These are phyloP conservation scores for Drosophila cracens DNA, from an alignment of 2,888 invertebrate species.

Conservation along the genomic window DNA sequence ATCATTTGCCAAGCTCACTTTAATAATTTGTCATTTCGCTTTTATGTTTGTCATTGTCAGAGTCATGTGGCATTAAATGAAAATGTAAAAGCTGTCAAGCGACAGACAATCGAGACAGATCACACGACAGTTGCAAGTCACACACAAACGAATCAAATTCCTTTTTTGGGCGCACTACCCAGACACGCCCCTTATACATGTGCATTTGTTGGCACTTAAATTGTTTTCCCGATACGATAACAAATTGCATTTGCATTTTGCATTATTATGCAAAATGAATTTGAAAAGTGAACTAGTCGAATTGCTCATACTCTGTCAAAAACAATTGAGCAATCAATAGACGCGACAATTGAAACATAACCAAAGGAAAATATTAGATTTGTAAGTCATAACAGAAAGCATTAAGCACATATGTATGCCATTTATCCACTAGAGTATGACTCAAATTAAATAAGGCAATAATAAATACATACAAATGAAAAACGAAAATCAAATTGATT, in stretches of 20 bases:
- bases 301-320: slow-evolving; percentile 27
- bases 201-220: slow-evolving; percentile 48
- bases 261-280: slow-evolving; percentile 51
- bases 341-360: neutral
- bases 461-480: neutral
- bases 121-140: slow-evolving; percentile 4
- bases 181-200: slow-evolving; percentile 47
- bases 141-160: slow-evolving; percentile 48
- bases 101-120: slow-evolving; percentile 15
- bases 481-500: slow-evolving; percentile 29
- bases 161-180: slow-evolving; percentile 50
- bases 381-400: neutral
- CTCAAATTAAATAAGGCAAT: slow-evolving; percentile 30
- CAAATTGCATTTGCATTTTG: slow-evolving; percentile 64
- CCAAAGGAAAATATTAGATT: neutral
- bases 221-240: slow-evolving; percentile 60
- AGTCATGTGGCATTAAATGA: slow-evolving; percentile 52
- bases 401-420: neutral
- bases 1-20: slow-evolving; percentile 26
- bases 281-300: slow-evolving; percentile 5
- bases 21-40: slow-evolving; percentile 52
- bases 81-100: slow-evolving; percentile 53
- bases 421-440: slow-evolving; percentile 31
- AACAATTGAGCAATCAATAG: neutral
- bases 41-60: slow-evolving; percentile 49